Conservation (phyloP, 35 echinoderm and acorn worm species). For the Heliocidaris tuberculata region DNA sequence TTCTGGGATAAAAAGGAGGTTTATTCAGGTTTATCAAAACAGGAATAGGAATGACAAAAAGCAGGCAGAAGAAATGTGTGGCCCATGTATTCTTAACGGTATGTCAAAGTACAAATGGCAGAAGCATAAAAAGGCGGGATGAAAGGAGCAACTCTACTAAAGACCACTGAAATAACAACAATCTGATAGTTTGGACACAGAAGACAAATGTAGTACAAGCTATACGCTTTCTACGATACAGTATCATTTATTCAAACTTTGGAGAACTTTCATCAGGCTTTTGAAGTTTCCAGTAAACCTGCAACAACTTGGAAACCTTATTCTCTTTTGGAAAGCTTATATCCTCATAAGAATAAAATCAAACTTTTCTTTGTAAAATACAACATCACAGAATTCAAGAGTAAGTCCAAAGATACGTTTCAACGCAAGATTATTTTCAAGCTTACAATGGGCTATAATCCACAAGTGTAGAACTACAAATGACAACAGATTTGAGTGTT, state of each 20-base stretch:
- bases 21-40: conserved; percentile 52
- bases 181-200: not conserved
- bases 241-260: not conserved
- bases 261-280: not conserved
- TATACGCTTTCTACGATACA: not conserved
- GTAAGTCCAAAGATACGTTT: no score
- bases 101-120: not conserved
- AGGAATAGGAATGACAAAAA: conserved; percentile 15
- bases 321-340: not conserved
- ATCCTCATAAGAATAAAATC: not conserved
- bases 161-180: conserved; percentile 20
- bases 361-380: not conserved
- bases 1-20: conserved; percentile 27
- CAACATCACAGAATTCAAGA: no score
- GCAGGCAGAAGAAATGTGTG: not conserved
- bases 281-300: not conserved
- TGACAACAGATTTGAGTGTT: no score
- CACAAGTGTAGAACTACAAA: no score
- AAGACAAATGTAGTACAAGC: not conserved
- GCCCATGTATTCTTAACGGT: not conserved
- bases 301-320: not conserved
- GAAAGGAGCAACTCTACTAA: not conserved
- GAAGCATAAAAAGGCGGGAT: not conserved
- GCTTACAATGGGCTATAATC: no score
- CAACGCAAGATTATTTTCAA: no score